Percentiles rank a stretch among this genome's conserved stretches.
Evolutionary conservation across 2,888 invertebrate genomes (phyloP).

Genomic region (Parochlus steinenii): DNA sequence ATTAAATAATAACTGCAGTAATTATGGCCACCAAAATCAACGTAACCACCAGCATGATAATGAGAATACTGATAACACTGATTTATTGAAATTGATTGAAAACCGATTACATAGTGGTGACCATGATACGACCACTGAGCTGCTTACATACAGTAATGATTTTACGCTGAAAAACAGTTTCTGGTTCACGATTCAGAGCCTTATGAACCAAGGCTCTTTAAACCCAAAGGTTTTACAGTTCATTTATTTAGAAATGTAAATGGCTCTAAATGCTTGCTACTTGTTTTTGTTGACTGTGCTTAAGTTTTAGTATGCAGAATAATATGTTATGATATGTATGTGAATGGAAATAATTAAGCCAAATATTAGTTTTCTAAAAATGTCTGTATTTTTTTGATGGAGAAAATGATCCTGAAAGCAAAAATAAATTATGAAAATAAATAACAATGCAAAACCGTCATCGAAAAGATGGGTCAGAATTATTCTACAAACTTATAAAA

Average conservation of each 20-base stretch:
- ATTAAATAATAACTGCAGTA: too few species aligned
- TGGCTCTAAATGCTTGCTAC: constrained; percentile 4
- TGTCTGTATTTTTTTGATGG: not conserved
- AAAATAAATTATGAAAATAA: too few species aligned
- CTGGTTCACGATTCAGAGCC: constrained; percentile 92
- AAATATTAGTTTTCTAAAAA: not conserved
- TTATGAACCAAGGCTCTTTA: constrained; percentile 83
- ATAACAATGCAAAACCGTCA: too few species aligned
- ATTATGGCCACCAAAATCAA: constrained; percentile 1
- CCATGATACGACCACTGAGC: constrained; percentile 16
- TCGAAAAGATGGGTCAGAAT: too few species aligned
- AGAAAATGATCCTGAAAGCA: too few species aligned
- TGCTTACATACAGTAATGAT: constrained; percentile 47
- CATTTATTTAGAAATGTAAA: constrained; percentile 10
- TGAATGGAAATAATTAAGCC: not conserved
- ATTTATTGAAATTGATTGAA: too few species aligned
- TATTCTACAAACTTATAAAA: too few species aligned
- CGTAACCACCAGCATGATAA: not conserved
- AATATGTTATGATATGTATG: not conserved
- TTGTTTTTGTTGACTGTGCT: not conserved
- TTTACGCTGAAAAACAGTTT: constrained; percentile 79
- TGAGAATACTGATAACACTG: too few species aligned
- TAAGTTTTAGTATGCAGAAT: not conserved
- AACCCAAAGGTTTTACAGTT: constrained; percentile 62
- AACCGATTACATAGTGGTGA: too few species aligned